These are phyloP conservation scores for Rana temporaria DNA, from an alignment of 2,113 vertebrate species.

Conservation along the genomic window DNA sequence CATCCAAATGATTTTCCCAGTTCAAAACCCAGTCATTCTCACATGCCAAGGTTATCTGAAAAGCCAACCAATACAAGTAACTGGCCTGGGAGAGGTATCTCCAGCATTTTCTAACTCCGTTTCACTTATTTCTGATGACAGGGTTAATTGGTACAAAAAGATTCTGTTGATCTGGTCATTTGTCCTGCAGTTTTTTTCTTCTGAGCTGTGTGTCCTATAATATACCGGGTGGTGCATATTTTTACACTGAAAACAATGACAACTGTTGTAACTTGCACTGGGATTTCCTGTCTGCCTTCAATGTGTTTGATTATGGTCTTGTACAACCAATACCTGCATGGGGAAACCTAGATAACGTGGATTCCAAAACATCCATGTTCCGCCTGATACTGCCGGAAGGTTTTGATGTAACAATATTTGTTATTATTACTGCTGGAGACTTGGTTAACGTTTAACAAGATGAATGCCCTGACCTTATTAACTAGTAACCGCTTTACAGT, in stretches of 20 bases:
- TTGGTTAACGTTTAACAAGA: too few relatives aligned
- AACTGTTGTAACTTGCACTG: slow-evolving; percentile 14
- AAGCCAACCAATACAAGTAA: background rate
- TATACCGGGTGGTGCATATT: background rate
- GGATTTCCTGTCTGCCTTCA: background rate
- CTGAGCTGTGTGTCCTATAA: background rate
- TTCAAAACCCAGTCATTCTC: background rate
- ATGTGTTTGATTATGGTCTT: background rate
- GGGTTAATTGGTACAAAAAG: background rate
- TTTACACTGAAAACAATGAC: background rate
- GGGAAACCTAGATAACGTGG: background rate
- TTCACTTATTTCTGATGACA: background rate
- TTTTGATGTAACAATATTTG: too few relatives aligned
- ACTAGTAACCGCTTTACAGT: too few relatives aligned
- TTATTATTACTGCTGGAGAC: too few relatives aligned
- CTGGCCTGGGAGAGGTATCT: background rate
- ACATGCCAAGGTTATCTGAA: slow-evolving; percentile 38
- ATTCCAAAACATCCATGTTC: slow-evolving; percentile 1
- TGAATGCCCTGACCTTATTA: too few relatives aligned
- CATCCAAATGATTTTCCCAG: slow-evolving; percentile 1
- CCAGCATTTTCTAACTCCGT: too few relatives aligned
- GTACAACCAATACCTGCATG: background rate
- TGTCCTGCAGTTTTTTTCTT: background rate
- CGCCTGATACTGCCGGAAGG: background rate
- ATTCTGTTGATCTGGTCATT: background rate